Base-by-base conservation (phyloP, 2,888 invertebrate species). In the Cheilosia soror region DNA sequence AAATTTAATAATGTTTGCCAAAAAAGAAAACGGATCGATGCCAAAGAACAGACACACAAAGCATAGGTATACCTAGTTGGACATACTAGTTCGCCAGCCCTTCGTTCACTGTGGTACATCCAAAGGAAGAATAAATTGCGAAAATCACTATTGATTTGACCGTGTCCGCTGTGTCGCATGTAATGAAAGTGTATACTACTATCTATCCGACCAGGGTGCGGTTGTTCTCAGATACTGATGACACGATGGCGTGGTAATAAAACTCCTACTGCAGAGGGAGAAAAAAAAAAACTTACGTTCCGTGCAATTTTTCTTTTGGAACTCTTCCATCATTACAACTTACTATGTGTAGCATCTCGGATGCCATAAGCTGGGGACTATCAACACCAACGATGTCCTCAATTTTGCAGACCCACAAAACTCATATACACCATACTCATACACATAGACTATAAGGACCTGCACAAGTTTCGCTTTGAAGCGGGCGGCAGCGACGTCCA, bases 81-180 rank as follows among this genome's bases (percentile, higher is more conserved):
- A 65, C 55, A 69, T 57, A 77, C 60, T 69, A 69, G 31, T 65
- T 71, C 33, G 33, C 33, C 27, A 47, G 62, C 6, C 11, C 13
- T n/a, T 25, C 49, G 62, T 40, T 53, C 25, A 20, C 33, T n/a
- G 20, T 20, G 20, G 20, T 20, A 2, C 2, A 1, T 55, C 77
- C 66, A 47, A 29, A 66, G 62, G 66, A 78, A 55, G 33, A 69
- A 79, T 79, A 84, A 69, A 73, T 84, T 76, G 71, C 71, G 71
- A 81, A 71, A 81, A 85, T 76, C 65, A 85, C 85, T 85, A 85
- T 85, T 85, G 85, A 85, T 85, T 81, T 76, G 85, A 55, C 65
- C 47, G 47, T 7, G 15, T 2, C 20, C 2, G 15, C 2, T 6
- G 51, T 7, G 51, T 27, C 51, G 27, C 60, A 76, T 66, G 81